Percentiles rank a stretch among this genome's conserved stretches.
Evolutionary conservation across 2,797 vertebrate species (phyloP).

Genomic region (Muraenolepis orangiensis): DNA sequence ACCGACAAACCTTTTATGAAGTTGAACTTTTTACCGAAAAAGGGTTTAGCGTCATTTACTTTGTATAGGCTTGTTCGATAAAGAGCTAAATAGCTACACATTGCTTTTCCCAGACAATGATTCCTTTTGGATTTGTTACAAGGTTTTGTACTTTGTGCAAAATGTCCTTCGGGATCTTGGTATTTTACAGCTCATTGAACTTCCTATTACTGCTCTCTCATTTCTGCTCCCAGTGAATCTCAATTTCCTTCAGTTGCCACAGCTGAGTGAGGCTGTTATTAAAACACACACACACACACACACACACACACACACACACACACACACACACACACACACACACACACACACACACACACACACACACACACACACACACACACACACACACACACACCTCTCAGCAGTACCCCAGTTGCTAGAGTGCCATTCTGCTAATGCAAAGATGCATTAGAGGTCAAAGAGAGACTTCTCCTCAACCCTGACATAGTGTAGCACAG

Average conservation of each 20-base stretch:
- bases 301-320: neutral
- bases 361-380: neutral
- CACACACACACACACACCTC: neutral
- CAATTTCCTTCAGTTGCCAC: neutral
- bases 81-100: neutral
- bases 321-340: neutral
- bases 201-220: neutral
- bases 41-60: neutral
- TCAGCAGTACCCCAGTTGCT: neutral
- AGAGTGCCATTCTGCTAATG: neutral
- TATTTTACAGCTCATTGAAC: neutral
- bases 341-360: neutral
- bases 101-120: neutral
- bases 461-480: neutral
- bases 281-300: neutral
- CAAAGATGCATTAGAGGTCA: neutral
- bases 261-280: conserved; percentile 1
- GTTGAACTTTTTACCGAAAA: neutral
- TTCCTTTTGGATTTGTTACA: neutral
- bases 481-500: neutral
- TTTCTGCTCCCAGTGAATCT: neutral
- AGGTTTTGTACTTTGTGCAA: neutral
- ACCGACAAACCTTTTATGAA: neutral
- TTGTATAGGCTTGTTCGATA: neutral
- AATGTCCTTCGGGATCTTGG: neutral